Conservation (phyloP, 1,140 invertebrate species). For the Drosophila orosa region DNA sequence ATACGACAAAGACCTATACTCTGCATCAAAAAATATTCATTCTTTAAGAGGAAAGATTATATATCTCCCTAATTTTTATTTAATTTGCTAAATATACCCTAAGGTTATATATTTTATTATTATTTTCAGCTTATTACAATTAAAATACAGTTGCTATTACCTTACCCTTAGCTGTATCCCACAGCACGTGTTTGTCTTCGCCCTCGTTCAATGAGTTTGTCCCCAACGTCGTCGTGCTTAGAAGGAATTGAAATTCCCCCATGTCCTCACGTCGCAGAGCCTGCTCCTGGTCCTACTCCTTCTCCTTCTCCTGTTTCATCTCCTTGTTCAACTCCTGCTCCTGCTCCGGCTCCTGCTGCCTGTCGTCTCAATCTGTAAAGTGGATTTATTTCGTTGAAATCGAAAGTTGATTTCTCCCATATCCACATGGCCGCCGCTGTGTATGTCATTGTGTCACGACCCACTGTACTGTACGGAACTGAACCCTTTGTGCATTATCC, state of each 20-base stretch:
- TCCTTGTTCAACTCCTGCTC: too few species aligned
- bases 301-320: not conserved
- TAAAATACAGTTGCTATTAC: not conserved
- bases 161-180: not conserved
- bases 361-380: constrained; percentile 72
- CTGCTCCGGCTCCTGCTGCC: not conserved
- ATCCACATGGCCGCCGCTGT: constrained; percentile 5
- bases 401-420: constrained; percentile 71
- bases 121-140: not conserved
- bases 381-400: constrained; percentile 78
- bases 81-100: not conserved
- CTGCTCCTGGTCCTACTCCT: not conserved
- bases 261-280: constrained; percentile 21
- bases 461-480: not conserved
- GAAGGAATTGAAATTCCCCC: constrained; percentile 71
- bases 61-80: not conserved
- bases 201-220: constrained; percentile 67
- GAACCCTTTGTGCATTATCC: constrained; percentile 32
- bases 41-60: too few species aligned
- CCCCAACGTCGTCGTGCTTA: constrained; percentile 59
- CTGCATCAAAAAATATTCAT: too few species aligned
- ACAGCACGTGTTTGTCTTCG: constrained; percentile 65
- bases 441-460: constrained; percentile 34
- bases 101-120: not conserved
- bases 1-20: too few species aligned